A percentile compares a stretch with the other conserved stretches of the same genome.
Conservation (phyloP, 2,113 vertebrate species). For the Pteropus alecto region DNA sequence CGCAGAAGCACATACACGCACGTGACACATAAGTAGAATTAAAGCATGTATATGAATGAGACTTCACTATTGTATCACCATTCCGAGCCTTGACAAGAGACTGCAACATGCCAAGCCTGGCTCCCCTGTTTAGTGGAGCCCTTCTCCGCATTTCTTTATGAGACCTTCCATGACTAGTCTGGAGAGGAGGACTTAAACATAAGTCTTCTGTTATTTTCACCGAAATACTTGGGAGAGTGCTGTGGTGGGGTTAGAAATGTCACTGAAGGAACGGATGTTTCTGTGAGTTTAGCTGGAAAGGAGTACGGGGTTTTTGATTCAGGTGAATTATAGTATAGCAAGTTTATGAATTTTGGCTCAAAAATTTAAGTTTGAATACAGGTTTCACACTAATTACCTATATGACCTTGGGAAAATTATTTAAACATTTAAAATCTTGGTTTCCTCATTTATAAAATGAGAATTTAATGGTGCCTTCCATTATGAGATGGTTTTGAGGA, state of each 20-base stretch:
- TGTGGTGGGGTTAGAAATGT: background rate
- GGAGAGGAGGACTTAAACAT: background rate
- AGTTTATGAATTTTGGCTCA: background rate
- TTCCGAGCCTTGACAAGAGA: background rate
- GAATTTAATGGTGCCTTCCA: background rate
- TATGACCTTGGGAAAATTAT: background rate
- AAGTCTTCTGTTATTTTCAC: background rate
- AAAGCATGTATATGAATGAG: background rate
- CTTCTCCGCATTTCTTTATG: background rate
- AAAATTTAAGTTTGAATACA: background rate
- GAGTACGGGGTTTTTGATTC: background rate
- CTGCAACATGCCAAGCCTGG: fast-evolving
- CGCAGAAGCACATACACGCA: background rate
- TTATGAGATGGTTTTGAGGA: background rate
- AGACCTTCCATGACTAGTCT: too few species aligned
- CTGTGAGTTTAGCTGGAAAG: background rate
- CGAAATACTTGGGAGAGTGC: background rate
- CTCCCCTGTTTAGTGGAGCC: background rate
- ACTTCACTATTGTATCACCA: background rate
- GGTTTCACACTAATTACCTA: background rate
- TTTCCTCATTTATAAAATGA: background rate
- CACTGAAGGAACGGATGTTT: background rate
- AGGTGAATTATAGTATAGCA: background rate
- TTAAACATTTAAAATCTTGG: background rate
- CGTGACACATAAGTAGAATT: background rate